A percentile compares a stretch with the other conserved stretches of the same genome.
These are phyloP conservation scores for Arnoldichthys spilopterus DNA, from an alignment of 2,797 vertebrate genomes.

Conservation along the genomic window DNA sequence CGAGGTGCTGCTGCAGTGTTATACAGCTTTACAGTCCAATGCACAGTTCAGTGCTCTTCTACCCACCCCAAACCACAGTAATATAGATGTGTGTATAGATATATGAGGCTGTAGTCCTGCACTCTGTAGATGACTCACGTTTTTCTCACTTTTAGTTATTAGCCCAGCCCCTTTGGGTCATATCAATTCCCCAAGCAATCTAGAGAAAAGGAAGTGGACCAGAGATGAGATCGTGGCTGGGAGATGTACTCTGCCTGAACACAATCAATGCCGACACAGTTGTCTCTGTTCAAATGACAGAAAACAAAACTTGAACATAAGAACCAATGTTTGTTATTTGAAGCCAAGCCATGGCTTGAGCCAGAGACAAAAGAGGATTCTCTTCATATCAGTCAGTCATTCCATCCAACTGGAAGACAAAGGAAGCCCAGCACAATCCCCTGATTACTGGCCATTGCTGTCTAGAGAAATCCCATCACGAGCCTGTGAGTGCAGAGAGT, in stretches of 20 bases:
- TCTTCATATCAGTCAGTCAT: slow-evolving; percentile 33
- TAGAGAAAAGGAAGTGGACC: slow-evolving; percentile 40
- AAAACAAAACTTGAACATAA: slow-evolving; percentile 36
- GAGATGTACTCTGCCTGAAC: slow-evolving; percentile 28
- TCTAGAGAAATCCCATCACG: slow-evolving; percentile 43
- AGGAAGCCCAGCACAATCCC: slow-evolving; percentile 5
- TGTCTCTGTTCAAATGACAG: slow-evolving; percentile 24
- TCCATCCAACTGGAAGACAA: slow-evolving; percentile 39
- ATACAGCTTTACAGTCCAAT: slow-evolving; percentile 30
- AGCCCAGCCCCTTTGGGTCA: slow-evolving; percentile 41
- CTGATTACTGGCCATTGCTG: slow-evolving; percentile 41
- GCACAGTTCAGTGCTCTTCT: slow-evolving; percentile 23
- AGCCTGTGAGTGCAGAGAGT: neutral
- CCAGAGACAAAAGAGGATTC: slow-evolving; percentile 19
- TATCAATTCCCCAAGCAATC: slow-evolving; percentile 53
- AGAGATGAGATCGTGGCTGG: slow-evolving; percentile 43
- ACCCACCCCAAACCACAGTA: slow-evolving; percentile 1
- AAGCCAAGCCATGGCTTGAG: slow-evolving; percentile 12
- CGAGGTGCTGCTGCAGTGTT: slow-evolving; percentile 25
- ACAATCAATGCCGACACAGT: slow-evolving; percentile 37
- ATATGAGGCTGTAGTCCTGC: slow-evolving; percentile 15
- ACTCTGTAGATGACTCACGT: slow-evolving; percentile 44
- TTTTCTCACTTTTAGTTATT: slow-evolving; percentile 47
- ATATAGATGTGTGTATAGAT: no score
- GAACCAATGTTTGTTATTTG: slow-evolving; percentile 42